Evolutionary conservation across 2,888 invertebrate species (phyloP).

Genomic region (Nomada fucata): DNA sequence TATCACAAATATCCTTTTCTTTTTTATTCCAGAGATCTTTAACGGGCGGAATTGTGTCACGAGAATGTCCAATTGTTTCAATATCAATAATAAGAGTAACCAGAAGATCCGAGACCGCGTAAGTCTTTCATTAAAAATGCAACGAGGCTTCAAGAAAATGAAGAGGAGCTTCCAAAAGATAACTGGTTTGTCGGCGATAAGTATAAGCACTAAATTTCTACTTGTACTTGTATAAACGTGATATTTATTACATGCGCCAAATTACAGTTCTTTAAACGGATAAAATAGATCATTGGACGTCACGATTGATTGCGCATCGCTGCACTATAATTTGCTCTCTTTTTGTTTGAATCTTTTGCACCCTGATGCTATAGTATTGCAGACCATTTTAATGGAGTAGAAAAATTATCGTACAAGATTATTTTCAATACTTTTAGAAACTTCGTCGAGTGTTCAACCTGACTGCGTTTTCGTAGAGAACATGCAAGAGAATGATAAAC

Average conservation of each 20-base stretch:
- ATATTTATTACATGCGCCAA: not conserved
- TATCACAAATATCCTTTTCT: not conserved
- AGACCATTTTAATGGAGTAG: not conserved
- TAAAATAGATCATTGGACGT: not conserved
- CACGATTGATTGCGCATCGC: too few relatives aligned
- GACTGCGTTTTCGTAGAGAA: conserved; percentile 64
- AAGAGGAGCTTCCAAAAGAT: conserved; percentile 78
- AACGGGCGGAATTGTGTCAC: not conserved
- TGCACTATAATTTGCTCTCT: too few relatives aligned
- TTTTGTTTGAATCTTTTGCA: not conserved
- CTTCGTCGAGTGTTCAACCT: conserved; percentile 50
- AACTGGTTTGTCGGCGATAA: conserved; percentile 72
- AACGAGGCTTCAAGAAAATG: conserved; percentile 76
- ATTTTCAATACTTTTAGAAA: conserved; percentile 59
- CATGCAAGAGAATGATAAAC: conserved; percentile 67
- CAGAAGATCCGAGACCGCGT: conserved; percentile 56
- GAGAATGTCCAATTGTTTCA: conserved; percentile 57
- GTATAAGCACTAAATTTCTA: not conserved
- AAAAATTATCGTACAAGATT: conserved; percentile 50
- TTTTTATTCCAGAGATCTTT: conserved; percentile 7
- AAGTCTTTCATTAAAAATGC: conserved; percentile 77
- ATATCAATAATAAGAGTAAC: conserved; percentile 51
- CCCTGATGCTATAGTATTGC: not conserved
- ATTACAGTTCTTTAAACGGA: not conserved
- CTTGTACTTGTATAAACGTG: too few relatives aligned